Evolutionary conservation across 2,888 invertebrate genomes (phyloP), one percentile per base, ranked within the genome.

Genomic region (Drosophila eohydei): DNA sequence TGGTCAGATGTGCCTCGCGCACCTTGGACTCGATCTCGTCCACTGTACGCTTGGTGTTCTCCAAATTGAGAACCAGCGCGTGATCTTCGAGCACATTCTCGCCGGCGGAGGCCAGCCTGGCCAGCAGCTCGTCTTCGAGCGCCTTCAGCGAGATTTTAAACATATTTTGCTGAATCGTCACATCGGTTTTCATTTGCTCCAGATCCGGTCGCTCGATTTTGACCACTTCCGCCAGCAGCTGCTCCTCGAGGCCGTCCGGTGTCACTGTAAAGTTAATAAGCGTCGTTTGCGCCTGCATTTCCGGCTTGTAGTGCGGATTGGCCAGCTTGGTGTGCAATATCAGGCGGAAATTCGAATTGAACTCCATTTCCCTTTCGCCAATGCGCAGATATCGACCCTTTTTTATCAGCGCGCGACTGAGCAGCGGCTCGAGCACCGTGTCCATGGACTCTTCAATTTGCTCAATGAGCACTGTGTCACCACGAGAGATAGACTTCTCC

Each of bases 191-290:
- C 71, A 97, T 94, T 30, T 94, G 93, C 93, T 98, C 98, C 73
- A 99, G 94, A 92, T 98, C 98, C 0, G 98, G 98, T 78, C 98
- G 94, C 92, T 99, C 99, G 4, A 96, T 96, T 93, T 97, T 97
- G 2, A 98, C 98, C 48, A 98, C 98, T 93, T 98, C 98, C 16
- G 98, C 98, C 44, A 98, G 93, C 14, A 99, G 93, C 92, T 98
- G 98, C 90, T 99, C 98, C 93, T 98, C 98, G n/a, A 98, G 94
- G 38, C 97, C 98, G 92, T 98, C 98, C 91, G 95, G 95, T 0
- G 98, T 98, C 2, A 99, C 98, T 0, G 98, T 98, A 88, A 99
- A 98, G 93, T 98, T 98, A 75, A 98, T 98, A 21, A 98, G 94
- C 1, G 98, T 98, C 34, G 98, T 97, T 93, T 98, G 98, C 0